Evolutionary conservation across 1,140 invertebrate species (phyloP), one percentile per base, ranked within the genome.

Genomic region (Goniozus legneri): DNA sequence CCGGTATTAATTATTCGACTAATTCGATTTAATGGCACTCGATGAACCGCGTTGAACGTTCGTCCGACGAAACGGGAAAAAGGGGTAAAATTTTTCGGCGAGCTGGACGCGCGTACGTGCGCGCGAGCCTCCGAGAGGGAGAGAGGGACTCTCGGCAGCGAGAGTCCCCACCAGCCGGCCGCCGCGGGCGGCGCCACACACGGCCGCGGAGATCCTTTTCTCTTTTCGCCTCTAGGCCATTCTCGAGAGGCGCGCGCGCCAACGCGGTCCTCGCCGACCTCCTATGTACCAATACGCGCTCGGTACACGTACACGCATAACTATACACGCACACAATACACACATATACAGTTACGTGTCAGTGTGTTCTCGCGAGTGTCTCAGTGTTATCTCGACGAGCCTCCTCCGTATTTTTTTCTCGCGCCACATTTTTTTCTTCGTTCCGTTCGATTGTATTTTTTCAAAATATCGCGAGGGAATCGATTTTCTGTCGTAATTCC

Each of bases 221-320:
- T 69, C 69, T 69, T 69, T 74, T 74, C 70, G 73, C 72, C 73
- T 75, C 64, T 71, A 74, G 73, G 72, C 72, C 71, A 76, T 74
- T 76, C 72, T 71, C 66, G 67, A 71, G 70, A 73, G 64, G 66
- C 67, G 71, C 71, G 72, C 73, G 70, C 67, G 66, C 66, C 69
- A 66, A 71, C 65, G 64, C 62, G 65, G 4, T 27, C 24, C 24
- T 27, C 10, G 4, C 10, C 4, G 10, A 27, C 4, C 24, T 27
- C 4, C 24, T 6, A 27, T 27, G 24, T 27, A 27, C 24, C 24
- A 27, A 27, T 27, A 27, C n/a, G n/a, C n/a, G n/a, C n/a, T n/a
- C n/a, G n/a, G n/a, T n/a, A n/a, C n/a, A n/a, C n/a, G n/a, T n/a
- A n/a, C n/a, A n/a, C n/a, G n/a, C n/a, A n/a, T n/a, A n/a, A n/a